Conservation (phyloP, 2,797 vertebrate species). For the Synaphobranchus kaupii region DNA sequence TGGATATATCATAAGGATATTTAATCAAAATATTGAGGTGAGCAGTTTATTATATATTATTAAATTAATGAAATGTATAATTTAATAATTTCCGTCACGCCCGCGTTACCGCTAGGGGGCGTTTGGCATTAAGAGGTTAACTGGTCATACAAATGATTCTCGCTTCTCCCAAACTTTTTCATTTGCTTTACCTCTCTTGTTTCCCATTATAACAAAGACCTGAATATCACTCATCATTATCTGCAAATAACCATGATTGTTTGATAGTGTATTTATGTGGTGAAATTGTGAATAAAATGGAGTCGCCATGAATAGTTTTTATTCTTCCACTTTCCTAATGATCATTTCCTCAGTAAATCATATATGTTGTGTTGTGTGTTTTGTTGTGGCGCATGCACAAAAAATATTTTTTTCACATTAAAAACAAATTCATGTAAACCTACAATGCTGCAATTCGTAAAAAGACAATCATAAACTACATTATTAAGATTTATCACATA, state of each 20-base stretch:
- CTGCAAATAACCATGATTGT: background rate
- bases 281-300: background rate
- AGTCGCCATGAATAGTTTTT: background rate
- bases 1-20: too few species aligned
- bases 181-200: background rate
- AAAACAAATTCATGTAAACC: background rate
- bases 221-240: background rate
- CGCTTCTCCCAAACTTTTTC: background rate
- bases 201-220: background rate
- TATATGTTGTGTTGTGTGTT: background rate
- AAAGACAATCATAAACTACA: background rate
- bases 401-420: background rate
- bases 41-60: too few species aligned
- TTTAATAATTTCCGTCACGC: too few species aligned
- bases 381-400: background rate
- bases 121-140: too few species aligned
- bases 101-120: too few species aligned
- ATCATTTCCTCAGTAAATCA: background rate
- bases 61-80: too few species aligned
- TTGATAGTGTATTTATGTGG: background rate
- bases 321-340: background rate
- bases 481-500: conserved; percentile 23
- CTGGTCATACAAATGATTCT: background rate
- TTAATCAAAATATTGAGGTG: too few species aligned
- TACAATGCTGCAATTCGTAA: background rate